Evolutionary conservation across 23 tunicate species (phyloP).

Genomic region (Diplosoma virens): DNA sequence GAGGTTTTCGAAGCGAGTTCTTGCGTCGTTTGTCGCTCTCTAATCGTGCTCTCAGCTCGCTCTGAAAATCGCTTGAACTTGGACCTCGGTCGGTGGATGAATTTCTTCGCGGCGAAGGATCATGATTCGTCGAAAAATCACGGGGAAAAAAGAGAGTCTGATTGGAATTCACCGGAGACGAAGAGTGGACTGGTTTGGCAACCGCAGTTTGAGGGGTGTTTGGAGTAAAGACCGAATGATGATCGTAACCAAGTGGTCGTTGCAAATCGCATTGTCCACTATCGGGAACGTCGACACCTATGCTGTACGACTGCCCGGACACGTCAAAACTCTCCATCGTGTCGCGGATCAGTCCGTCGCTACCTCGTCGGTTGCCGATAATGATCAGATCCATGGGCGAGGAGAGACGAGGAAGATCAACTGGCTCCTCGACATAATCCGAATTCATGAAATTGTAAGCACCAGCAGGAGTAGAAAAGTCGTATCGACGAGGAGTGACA

Average conservation of each 20-base stretch:
- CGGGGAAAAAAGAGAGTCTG: neutral
- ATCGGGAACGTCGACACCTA: neutral
- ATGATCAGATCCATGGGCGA: conserved; percentile 68
- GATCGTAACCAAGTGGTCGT: neutral
- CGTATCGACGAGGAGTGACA: conserved; percentile 44
- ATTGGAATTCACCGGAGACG: neutral
- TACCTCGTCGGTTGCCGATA: conserved; percentile 40
- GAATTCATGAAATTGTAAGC: conserved; percentile 85
- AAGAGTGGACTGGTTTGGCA: neutral
- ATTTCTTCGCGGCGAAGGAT: neutral
- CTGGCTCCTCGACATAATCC: conserved; percentile 25
- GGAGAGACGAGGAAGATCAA: neutral
- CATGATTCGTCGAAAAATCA: neutral
- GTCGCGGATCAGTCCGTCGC: conserved; percentile 46
- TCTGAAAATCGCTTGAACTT: conserved; percentile 31
- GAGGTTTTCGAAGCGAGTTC: conserved; percentile 15
- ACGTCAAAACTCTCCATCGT: conserved; percentile 12
- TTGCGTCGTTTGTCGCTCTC: neutral
- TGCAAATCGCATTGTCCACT: neutral
- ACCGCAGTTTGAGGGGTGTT: neutral
- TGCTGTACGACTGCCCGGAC: conserved; percentile 1
- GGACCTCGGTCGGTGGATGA: conserved; percentile 1
- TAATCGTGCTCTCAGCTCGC: conserved; percentile 36
- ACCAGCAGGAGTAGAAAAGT: conserved; percentile 68
- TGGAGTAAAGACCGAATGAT: conserved; percentile 8